These are phyloP conservation scores for Allygus modestus DNA, from an alignment of 2,888 invertebrate genomes.

Conservation along the genomic window DNA sequence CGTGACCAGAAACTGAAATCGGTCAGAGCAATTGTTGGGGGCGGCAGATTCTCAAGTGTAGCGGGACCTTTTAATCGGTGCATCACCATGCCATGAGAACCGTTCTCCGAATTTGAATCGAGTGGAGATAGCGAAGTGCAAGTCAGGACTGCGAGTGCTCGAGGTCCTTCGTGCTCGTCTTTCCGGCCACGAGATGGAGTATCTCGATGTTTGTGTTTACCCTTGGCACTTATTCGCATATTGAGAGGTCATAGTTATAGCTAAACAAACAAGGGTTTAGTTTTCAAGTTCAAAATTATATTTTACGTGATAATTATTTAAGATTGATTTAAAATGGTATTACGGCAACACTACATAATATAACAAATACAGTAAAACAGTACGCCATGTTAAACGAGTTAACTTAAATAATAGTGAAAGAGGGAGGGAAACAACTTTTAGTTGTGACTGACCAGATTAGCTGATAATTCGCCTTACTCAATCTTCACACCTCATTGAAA, in stretches of 20 bases:
- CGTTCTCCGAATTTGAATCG: conserved; percentile 43
- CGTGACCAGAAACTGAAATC: conserved; percentile 48
- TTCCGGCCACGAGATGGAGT: background rate
- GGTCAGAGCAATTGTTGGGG: conserved; percentile 23
- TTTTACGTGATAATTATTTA: no score
- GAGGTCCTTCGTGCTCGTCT: conserved; percentile 14
- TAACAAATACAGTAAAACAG: no score
- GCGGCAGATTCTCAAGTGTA: conserved; percentile 35
- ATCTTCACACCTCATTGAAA: background rate
- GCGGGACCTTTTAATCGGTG: conserved; percentile 47
- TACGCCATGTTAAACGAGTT: no score
- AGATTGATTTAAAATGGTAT: no score
- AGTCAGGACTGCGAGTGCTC: conserved; percentile 40
- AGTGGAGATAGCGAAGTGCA: background rate
- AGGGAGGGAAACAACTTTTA: no score
- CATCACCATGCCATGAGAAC: conserved; percentile 23
- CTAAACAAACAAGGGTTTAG: no score
- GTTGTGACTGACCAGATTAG: no score
- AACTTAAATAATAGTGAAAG: no score
- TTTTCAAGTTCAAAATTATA: no score
- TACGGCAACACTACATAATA: no score
- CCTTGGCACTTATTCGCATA: background rate
- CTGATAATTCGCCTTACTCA: background rate
- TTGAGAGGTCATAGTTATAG: no score
- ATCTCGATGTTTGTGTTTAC: background rate